Conservation (phyloP, 53 echinoderm and acorn worm species). For the Mesocentrotus franciscanus region DNA sequence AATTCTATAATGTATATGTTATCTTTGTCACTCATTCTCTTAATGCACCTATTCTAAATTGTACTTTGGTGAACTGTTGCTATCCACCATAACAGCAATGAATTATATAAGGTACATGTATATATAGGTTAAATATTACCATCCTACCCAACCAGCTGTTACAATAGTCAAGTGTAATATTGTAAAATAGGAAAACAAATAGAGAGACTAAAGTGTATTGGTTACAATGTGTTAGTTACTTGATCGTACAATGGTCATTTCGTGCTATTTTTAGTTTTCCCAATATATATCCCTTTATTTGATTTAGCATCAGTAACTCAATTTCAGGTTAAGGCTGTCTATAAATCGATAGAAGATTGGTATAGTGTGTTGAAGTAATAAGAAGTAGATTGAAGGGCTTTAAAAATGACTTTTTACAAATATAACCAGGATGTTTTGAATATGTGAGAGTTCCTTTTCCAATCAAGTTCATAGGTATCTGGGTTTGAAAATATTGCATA, state of each 20-base stretch:
- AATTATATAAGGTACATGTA: too few relatives aligned
- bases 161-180: neutral
- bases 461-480: neutral
- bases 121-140: too few relatives aligned
- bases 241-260: neutral
- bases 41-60: neutral
- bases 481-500: neutral
- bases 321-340: constrained; percentile 13
- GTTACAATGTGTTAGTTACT: neutral
- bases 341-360: neutral
- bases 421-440: neutral
- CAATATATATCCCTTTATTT: constrained; percentile 15
- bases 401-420: neutral
- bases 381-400: neutral
- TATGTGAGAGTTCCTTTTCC: neutral
- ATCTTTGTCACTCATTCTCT: neutral
- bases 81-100: neutral
- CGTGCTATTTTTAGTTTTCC: neutral
- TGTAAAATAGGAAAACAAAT: neutral
- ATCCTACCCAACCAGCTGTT: too few relatives aligned
- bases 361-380: neutral
- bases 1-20: too few relatives aligned
- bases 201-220: neutral
- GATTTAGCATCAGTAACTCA: neutral
- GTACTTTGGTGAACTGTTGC: neutral